Evolutionary conservation across 2,888 invertebrate species (phyloP).

Genomic region (Prosopocoilus inquinatus): DNA sequence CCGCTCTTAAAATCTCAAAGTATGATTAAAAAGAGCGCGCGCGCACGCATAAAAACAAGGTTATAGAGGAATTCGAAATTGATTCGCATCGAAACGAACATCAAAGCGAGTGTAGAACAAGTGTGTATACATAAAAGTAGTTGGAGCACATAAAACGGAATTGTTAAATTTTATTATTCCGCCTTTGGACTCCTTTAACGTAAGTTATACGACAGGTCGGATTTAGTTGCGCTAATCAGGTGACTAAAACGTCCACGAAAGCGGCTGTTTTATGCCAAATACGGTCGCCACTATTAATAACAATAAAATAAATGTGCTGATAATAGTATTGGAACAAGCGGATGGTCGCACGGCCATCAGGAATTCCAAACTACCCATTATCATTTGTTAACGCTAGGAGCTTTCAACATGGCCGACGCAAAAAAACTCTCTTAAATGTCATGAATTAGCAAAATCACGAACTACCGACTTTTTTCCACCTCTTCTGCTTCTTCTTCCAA

Average conservation of each 20-base stretch:
- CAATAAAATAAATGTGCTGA: conserved; percentile 54
- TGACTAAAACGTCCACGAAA: conserved; percentile 48
- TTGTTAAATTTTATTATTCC: conserved; percentile 49
- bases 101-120: conserved; percentile 38
- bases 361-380: conserved; percentile 51
- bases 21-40: conserved; percentile 7
- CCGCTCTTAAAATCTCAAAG: conserved; percentile 10
- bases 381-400: conserved; percentile 47
- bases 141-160: conserved; percentile 43
- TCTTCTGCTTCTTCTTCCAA: conserved; percentile 3
- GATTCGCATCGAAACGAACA: conserved; percentile 34
- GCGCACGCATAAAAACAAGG: conserved; percentile 9
- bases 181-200: conserved; percentile 37
- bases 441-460: conserved; percentile 37
- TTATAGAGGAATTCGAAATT: conserved; percentile 28
- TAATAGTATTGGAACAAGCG: conserved; percentile 50
- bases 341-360: conserved; percentile 42
- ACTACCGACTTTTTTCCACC: conserved; percentile 23
- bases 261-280: conserved; percentile 48
- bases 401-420: conserved; percentile 25
- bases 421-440: conserved; percentile 15
- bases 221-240: conserved; percentile 47
- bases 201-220: conserved; percentile 44
- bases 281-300: conserved; percentile 52
- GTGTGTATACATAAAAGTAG: conserved; percentile 31